Evolutionary conservation across 92 coral and sea anemone species (phyloP), one percentile per base, ranked within the genome.

Genomic region (Palythoa caribaeorum): DNA sequence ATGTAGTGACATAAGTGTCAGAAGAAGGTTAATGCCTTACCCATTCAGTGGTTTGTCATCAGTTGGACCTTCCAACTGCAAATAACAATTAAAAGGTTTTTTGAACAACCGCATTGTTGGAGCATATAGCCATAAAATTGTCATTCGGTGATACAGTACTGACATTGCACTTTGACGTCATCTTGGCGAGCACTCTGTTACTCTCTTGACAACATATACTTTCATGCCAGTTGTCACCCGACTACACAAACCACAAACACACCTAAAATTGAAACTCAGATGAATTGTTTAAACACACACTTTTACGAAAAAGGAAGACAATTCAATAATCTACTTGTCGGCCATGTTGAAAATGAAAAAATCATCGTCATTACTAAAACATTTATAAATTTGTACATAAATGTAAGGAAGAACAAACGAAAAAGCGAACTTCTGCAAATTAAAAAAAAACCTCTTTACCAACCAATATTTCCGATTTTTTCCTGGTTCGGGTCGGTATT

Each of bases 11-110:
- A 28, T 28, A 28, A 28, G 28, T 28, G 28, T 28, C 28, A 28
- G 28, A 28, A 28, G 28, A 28, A 28, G 0, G 28, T 28, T 28
- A 28, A 28, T 28, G 28, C 28, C 28, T 28, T 28, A 28, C 28
- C 28, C 28, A 28, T 76, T 76, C 63, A 48, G 38, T 48, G 80
- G 80, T 51, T 76, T 13, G 19, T 76, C 80, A 15, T 76, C 80
- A 51, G 50, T 76, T 76, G 80, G 80, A 38, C 80, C 80, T 76
- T 76, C 80, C 2, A 17, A 62, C 28, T 76, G 80, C 38, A 76
- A 76, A 51, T 76, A 76, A 76, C 80, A 76, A 51, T 76, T 76
- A 28, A 14, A 76, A 76, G 12, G 80, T 39, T 17, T 60, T 76
- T 52, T 76, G 62, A 20, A 76, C 48, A 10, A 76, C 63, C 12